A percentile compares a stretch with the other conserved stretches of the same genome.
phyloP scores from a whole-genome alignment of 2,888 invertebrate genomes.

The Carcina quercana region DNA sequence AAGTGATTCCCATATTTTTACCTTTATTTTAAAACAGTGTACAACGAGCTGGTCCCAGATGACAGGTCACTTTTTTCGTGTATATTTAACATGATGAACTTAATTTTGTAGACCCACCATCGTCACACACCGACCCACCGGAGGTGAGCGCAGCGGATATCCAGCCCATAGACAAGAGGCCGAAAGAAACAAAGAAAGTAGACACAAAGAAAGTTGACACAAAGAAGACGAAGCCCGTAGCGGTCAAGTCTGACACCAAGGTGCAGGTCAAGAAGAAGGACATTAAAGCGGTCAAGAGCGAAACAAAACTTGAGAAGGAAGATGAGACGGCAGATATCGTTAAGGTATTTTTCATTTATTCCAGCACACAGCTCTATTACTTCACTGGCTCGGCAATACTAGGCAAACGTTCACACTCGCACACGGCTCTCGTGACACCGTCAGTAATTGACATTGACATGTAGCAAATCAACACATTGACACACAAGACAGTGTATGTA shows the following conservation, averaged over 20 bases:
- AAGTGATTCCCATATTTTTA: too few relatives aligned
- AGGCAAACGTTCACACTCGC: too few relatives aligned
- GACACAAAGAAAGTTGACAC: conserved; percentile 22
- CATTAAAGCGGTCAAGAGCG: conserved; percentile 30
- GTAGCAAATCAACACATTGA: too few relatives aligned
- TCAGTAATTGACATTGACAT: too few relatives aligned
- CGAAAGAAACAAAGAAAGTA: conserved; percentile 9
- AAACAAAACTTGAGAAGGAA: conserved; percentile 29
- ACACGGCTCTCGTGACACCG: too few relatives aligned
- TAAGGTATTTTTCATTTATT: conserved; percentile 27
- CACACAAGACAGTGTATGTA: too few relatives aligned
- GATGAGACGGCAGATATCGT: conserved; percentile 23
- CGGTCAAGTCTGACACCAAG: conserved; percentile 25
- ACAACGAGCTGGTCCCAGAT: too few relatives aligned
- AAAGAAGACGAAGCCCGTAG: conserved; percentile 26
- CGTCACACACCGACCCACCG: conserved; percentile 41
- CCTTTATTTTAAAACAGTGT: too few relatives aligned
- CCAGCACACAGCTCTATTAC: too few relatives aligned
- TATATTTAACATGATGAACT: too few relatives aligned
- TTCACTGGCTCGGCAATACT: too few relatives aligned
- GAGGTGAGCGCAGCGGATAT: conserved; percentile 54
- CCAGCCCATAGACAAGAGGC: conserved; percentile 18
- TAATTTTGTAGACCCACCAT: conserved; percentile 35
- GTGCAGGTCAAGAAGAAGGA: conserved; percentile 26
- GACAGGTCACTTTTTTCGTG: too few relatives aligned